phyloP scores from a whole-genome alignment of 1,140 invertebrate genomes.

The Epicauta chinensis region DNA sequence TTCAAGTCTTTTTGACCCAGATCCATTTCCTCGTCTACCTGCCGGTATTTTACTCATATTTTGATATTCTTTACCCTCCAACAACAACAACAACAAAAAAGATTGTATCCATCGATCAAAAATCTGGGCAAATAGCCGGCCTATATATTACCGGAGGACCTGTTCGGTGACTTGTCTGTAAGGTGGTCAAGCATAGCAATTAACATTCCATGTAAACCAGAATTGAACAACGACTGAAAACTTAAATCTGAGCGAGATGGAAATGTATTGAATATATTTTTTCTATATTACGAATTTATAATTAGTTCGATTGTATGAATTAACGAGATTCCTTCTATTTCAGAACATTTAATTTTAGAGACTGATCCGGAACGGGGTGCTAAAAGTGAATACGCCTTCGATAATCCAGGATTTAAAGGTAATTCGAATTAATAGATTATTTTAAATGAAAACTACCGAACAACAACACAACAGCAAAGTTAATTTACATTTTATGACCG shows the following conservation, averaged over 20 bases:
- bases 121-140: conserved; percentile 2
- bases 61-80: too few relatives aligned
- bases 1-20: too few relatives aligned
- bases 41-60: too few relatives aligned
- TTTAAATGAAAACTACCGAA: not conserved
- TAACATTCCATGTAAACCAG: conserved; percentile 19
- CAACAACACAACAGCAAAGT: not conserved
- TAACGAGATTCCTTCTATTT: conserved; percentile 36
- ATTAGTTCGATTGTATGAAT: too few relatives aligned
- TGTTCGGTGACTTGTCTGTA: conserved; percentile 4
- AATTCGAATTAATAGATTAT: conserved; percentile 17
- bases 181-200: conserved; percentile 2
- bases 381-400: conserved; percentile 68
- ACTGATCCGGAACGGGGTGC: conserved; percentile 61
- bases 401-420: conserved; percentile 72
- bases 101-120: conserved; percentile 12
- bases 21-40: too few relatives aligned
- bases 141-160: conserved; percentile 12
- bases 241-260: not conserved
- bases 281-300: too few relatives aligned
- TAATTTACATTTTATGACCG: conserved; percentile 12
- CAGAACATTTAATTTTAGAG: conserved; percentile 67
- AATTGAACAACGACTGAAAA: not conserved
- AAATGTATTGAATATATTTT: not conserved
- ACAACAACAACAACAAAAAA: too few relatives aligned